Conservation (phyloP, 2,797 vertebrate genomes). For the Melanotaenia parkinsoni region DNA sequence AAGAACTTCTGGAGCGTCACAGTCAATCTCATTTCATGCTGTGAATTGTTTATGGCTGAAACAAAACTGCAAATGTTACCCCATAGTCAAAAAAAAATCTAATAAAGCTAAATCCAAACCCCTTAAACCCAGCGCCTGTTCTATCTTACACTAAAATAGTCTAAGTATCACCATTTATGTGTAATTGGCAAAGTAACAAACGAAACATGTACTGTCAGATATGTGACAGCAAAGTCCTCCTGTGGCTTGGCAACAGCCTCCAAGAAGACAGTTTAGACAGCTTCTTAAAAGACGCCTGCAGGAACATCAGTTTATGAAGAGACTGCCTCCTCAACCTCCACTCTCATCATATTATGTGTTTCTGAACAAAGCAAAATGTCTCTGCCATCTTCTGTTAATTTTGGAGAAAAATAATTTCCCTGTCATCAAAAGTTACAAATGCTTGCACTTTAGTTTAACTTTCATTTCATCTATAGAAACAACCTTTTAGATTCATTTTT, state of each 20-base stretch:
- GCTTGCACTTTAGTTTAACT: slow-evolving; percentile 36
- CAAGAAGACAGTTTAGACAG: slow-evolving; percentile 60
- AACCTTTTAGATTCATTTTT: slow-evolving; percentile 28
- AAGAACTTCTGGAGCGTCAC: background rate
- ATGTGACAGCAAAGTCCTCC: slow-evolving; percentile 51
- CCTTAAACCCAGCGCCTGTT: background rate
- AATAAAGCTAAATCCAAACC: background rate
- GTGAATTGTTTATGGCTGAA: background rate
- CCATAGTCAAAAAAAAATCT: background rate
- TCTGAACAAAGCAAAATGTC: slow-evolving; percentile 59
- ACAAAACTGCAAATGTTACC: background rate
- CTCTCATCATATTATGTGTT: slow-evolving; percentile 61
- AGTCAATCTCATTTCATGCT: background rate
- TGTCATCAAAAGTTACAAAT: slow-evolving; percentile 48
- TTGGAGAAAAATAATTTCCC: slow-evolving; percentile 21
- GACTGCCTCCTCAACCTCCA: slow-evolving; percentile 53
- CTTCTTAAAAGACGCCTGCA: slow-evolving; percentile 60
- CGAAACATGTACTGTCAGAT: slow-evolving; percentile 42
- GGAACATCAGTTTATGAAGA: slow-evolving; percentile 60
- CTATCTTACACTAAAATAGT: slow-evolving; percentile 26
- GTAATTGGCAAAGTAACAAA: slow-evolving; percentile 55
- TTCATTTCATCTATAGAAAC: slow-evolving; percentile 31
- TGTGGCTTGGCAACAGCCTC: slow-evolving; percentile 44
- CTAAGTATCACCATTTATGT: slow-evolving; percentile 21
- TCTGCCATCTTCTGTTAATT: slow-evolving; percentile 36